phyloP scores from a whole-genome alignment of 2,888 invertebrate genomes.

The Platycheirus rosarum region DNA sequence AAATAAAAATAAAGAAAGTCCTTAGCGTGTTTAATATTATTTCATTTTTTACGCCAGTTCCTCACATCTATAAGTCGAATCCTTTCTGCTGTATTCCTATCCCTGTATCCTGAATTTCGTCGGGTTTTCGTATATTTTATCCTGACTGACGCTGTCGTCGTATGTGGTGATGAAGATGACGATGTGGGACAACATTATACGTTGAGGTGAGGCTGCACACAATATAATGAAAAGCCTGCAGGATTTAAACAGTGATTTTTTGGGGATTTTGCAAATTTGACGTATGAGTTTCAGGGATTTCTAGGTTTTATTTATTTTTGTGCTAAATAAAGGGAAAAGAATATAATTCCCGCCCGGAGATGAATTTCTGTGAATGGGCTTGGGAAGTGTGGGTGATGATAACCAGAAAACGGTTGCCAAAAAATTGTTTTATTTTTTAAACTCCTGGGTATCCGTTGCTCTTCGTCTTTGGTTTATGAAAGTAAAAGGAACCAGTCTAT shows the following conservation, averaged over 20 bases:
- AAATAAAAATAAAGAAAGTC: constrained; percentile 31
- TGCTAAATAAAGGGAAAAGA: constrained; percentile 67
- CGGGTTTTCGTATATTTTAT: constrained; percentile 35
- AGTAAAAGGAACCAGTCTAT: constrained; percentile 42
- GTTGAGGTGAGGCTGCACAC: constrained; percentile 43
- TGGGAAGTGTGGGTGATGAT: constrained; percentile 16
- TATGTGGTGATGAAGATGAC: constrained; percentile 40
- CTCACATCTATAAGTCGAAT: constrained; percentile 43
- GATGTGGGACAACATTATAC: constrained; percentile 54
- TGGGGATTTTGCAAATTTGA: constrained; percentile 65
- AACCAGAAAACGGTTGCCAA: constrained; percentile 42
- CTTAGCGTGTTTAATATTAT: constrained; percentile 55
- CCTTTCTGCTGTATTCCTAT: background rate
- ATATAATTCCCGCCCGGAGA: constrained; percentile 73
- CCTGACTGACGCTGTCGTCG: constrained; percentile 53
- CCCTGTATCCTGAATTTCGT: constrained; percentile 18
- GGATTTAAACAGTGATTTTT: constrained; percentile 69
- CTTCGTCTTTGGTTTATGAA: constrained; percentile 23
- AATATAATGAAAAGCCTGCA: constrained; percentile 66
- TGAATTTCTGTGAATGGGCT: constrained; percentile 59
- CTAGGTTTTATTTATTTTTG: constrained; percentile 66
- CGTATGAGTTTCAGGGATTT: constrained; percentile 68
- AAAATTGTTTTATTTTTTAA: constrained; percentile 39
- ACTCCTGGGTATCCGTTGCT: constrained; percentile 1
- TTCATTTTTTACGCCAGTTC: constrained; percentile 55